Evolutionary conservation across 1,140 invertebrate genomes (phyloP), one percentile per base, ranked within the genome.

Genomic region (Drosophila triauraria): DNA sequence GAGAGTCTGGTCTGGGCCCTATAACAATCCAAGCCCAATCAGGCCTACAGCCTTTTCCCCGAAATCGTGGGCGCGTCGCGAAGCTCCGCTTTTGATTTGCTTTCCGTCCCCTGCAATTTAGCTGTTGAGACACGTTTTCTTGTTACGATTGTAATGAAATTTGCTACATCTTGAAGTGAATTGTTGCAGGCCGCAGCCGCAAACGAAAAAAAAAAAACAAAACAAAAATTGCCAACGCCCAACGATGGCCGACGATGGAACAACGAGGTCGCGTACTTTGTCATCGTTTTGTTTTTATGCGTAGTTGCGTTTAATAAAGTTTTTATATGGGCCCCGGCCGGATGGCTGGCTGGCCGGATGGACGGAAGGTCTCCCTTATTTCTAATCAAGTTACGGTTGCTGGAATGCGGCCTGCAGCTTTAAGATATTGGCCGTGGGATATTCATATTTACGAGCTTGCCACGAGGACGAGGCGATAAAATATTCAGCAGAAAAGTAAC

Each of bases 101-200:
- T 76, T 70, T 87, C 59, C 50, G 78, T 64, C 72, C 80, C 50
- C 70, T 78, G 85, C 85, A 88, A 88, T 88, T 88, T 88, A 82
- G 85, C 78, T 63, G 85, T 90, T 85, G 85, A 79, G 86, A 88
- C 85, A 88, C 85, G 85, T 88, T 88, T 90, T 90, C 85, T 79
- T 79, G 78, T 88, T 90, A 88, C 85, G 85, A 88, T 85, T 90
- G 78, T 90, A 88, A 90, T 88, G 85, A 90, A 88, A 90, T 88
- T 88, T 90, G 85, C 80, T 81, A 90, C 78, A 90, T 78, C 84
- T 88, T 90, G 61, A 87, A 87, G 80, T 83, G 84, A 88, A 88
- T 78, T 90, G 84, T 90, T 70, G 64, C 64, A 76, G 51, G 75
- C 51, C 57, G 58, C 48, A 68, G 43, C 17, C 30, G 0, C 30